Evolutionary conservation across 2,797 vertebrate genomes (phyloP).

Genomic region (Chelon labrosus): DNA sequence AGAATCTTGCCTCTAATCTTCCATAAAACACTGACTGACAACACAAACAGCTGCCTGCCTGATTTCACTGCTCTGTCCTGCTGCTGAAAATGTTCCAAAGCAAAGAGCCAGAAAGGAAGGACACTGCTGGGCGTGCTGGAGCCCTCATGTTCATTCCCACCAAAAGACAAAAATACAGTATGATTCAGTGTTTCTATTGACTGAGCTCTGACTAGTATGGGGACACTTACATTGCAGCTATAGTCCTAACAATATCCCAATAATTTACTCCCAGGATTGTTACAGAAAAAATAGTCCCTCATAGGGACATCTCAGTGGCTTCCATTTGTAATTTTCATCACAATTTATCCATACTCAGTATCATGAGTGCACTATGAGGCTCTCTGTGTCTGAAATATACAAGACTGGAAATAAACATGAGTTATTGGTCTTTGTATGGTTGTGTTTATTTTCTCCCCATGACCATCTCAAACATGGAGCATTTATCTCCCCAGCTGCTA

Average conservation of each 20-base stretch:
- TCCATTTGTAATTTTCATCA: background rate
- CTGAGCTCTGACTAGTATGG: background rate
- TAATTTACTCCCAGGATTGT: background rate
- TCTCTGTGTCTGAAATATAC: background rate
- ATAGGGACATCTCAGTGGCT: background rate
- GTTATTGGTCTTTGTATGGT: slow-evolving; percentile 5
- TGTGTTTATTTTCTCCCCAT: slow-evolving; percentile 35
- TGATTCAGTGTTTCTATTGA: background rate
- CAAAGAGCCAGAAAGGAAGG: slow-evolving; percentile 28
- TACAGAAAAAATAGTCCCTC: background rate
- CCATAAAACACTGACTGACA: slow-evolving; percentile 67
- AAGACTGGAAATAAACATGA: slow-evolving; percentile 7
- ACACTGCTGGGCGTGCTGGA: background rate
- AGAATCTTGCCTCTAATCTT: slow-evolving; percentile 75
- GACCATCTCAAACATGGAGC: slow-evolving; percentile 25
- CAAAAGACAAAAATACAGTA: slow-evolving; percentile 1
- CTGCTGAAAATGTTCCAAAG: slow-evolving; percentile 53
- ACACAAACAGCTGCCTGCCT: slow-evolving; percentile 70
- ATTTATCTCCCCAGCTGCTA: slow-evolving; percentile 57
- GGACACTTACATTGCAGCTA: background rate
- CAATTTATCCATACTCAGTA: background rate
- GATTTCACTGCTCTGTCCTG: slow-evolving; percentile 15
- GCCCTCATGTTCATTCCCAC: slow-evolving; percentile 1
- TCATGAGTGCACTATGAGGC: background rate
- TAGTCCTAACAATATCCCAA: background rate